Evolutionary conservation across 1,140 invertebrate species (phyloP).

Genomic region (Bombyx mandarina): DNA sequence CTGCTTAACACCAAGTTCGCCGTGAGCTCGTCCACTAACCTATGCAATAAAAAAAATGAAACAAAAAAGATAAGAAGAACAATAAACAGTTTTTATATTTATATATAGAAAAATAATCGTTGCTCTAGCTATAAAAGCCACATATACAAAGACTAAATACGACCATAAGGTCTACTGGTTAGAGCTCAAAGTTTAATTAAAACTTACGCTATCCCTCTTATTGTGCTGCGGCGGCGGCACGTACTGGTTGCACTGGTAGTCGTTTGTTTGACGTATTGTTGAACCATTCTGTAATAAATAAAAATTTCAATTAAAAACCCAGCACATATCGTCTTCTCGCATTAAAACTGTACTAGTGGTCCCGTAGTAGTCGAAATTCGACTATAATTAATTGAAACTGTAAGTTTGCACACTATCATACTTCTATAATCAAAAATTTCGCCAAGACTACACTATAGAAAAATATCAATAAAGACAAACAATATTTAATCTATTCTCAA

Average conservation of each 20-base stretch:
- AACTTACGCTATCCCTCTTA: constrained; percentile 65
- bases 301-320: no score
- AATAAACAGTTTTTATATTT: neutral
- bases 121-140: neutral
- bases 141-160: no score
- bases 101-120: neutral
- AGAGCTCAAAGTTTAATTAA: constrained; percentile 10
- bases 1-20: no score
- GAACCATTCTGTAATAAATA: constrained; percentile 41
- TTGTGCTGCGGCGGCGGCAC: constrained; percentile 57
- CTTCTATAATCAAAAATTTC: no score
- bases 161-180: neutral
- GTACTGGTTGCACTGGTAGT: constrained; percentile 66
- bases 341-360: no score
- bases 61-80: neutral
- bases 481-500: no score
- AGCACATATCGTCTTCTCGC: no score
- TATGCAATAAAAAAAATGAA: neutral
- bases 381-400: no score
- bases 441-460: no score
- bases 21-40: neutral
- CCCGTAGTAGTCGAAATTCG: no score
- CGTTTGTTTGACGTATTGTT: constrained; percentile 49
- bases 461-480: no score
- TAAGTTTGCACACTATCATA: no score